A percentile compares a stretch with the other conserved stretches of the same genome.
phyloP scores from a whole-genome alignment of 2,888 invertebrate genomes.

The Acronicta leporina region DNA sequence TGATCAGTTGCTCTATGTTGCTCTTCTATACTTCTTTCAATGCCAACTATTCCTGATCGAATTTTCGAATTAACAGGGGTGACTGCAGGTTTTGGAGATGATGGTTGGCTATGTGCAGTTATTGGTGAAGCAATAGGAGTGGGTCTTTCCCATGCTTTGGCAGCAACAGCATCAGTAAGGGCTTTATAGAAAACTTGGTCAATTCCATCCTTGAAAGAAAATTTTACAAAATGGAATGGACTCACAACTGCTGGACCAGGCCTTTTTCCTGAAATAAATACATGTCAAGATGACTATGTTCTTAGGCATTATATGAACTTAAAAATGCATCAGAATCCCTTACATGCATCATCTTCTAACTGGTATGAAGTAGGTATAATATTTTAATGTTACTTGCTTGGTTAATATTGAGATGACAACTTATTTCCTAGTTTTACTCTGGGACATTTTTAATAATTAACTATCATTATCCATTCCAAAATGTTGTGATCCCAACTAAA shows the following conservation, averaged over 20 bases:
- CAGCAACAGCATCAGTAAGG: conserved; percentile 90
- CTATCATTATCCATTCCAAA: no score
- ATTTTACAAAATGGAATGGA: conserved; percentile 92
- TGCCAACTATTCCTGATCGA: conserved; percentile 97
- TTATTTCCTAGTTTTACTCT: no score
- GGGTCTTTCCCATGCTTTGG: conserved; percentile 90
- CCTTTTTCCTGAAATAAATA: conserved; percentile 85
- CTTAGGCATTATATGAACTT: no score
- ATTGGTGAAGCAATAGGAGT: conserved; percentile 64
- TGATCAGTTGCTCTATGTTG: conserved; percentile 97
- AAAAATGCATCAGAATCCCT: no score
- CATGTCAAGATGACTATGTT: no score
- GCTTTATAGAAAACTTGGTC: conserved; percentile 90
- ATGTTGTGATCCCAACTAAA: no score
- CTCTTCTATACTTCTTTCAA: conserved; percentile 97
- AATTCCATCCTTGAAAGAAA: conserved; percentile 96
- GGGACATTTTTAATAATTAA: no score
- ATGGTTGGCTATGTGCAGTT: conserved; percentile 59
- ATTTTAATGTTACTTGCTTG: no score
- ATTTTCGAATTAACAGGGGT: conserved; percentile 90
- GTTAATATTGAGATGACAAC: no score
- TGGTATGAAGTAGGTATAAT: no score
- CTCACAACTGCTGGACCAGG: conserved; percentile 94
- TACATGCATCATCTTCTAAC: no score
- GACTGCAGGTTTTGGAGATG: conserved; percentile 65